Conservation (phyloP, 2,888 invertebrate genomes). For the Drosophila greeni region DNA sequence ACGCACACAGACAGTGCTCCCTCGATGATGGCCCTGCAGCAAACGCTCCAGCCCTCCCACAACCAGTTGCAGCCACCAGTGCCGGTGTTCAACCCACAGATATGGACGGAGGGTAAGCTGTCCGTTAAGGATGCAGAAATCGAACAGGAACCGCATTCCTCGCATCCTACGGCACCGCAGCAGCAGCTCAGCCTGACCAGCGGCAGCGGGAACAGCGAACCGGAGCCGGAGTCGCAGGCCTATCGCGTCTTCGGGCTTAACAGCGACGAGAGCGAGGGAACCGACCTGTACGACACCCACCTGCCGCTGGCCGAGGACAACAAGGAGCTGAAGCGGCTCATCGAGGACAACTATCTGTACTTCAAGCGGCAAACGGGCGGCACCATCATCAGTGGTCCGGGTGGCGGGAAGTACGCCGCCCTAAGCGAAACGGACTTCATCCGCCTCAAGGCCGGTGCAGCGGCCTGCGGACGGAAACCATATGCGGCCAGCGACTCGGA, state of each 20-base stretch:
- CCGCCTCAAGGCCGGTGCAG: conserved; percentile 70
- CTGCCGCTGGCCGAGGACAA: conserved; percentile 78
- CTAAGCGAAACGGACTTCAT: conserved; percentile 78
- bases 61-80: conserved; percentile 62
- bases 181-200: conserved; percentile 62
- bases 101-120: conserved; percentile 62
- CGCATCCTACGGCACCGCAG: conserved; percentile 34
- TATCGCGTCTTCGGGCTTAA: conserved; percentile 68
- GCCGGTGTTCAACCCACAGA: conserved; percentile 65
- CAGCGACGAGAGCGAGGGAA: conserved; percentile 74
- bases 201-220: conserved; percentile 69
- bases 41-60: conserved; percentile 55
- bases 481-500: conserved; percentile 78
- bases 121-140: conserved; percentile 4
- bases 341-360: conserved; percentile 78
- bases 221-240: conserved; percentile 62
- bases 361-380: conserved; percentile 74
- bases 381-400: conserved; percentile 23
- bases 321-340: conserved; percentile 78
- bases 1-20: conserved; percentile 79
- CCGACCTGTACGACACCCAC: conserved; percentile 73
- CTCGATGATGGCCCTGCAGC: conserved; percentile 78
- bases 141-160: conserved; percentile 6
- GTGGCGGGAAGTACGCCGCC: conserved; percentile 72
- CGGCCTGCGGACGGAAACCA: conserved; percentile 64